Conservation (phyloP, 2,113 vertebrate species). For the Phaethornis superciliosus region DNA sequence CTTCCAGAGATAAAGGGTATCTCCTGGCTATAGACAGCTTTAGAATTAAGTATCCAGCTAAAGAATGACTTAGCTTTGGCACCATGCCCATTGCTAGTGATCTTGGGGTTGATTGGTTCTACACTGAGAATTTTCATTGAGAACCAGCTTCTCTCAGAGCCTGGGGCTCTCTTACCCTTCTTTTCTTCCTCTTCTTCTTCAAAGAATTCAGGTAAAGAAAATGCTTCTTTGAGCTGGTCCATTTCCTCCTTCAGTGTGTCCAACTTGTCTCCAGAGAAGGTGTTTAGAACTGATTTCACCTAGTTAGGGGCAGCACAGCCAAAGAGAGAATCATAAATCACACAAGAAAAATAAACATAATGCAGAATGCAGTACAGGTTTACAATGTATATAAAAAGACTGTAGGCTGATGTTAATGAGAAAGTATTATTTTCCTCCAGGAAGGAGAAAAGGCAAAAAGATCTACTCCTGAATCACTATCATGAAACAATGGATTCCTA, state of each 20-base stretch:
- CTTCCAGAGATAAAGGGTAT: not conserved
- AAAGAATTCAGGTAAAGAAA: conserved; percentile 91
- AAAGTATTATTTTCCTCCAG: not conserved
- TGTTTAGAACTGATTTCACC: conserved; percentile 88
- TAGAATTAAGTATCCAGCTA: not conserved
- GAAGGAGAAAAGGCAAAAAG: not conserved
- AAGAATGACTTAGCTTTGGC: not conserved
- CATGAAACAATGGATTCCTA: not conserved
- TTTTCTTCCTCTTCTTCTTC: conserved; percentile 91
- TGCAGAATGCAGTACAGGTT: not conserved
- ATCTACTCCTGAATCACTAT: not conserved
- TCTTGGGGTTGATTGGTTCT: not conserved
- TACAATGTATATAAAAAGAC: not conserved
- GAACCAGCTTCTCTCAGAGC: not conserved
- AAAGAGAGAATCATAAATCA: conserved; percentile 20
- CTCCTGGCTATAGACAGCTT: not conserved
- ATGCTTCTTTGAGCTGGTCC: conserved; percentile 85
- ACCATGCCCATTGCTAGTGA: not conserved
- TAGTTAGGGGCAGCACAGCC: conserved; percentile 54
- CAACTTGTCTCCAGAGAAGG: conserved; percentile 86
- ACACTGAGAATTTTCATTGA: not conserved
- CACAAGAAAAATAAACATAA: not conserved
- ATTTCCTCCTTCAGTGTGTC: conserved; percentile 80
- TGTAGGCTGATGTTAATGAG: not conserved
- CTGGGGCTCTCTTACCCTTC: conserved; percentile 73